Base-by-base conservation (phyloP, 1,140 invertebrate genomes). In the Drosophila biarmipes region DNA sequence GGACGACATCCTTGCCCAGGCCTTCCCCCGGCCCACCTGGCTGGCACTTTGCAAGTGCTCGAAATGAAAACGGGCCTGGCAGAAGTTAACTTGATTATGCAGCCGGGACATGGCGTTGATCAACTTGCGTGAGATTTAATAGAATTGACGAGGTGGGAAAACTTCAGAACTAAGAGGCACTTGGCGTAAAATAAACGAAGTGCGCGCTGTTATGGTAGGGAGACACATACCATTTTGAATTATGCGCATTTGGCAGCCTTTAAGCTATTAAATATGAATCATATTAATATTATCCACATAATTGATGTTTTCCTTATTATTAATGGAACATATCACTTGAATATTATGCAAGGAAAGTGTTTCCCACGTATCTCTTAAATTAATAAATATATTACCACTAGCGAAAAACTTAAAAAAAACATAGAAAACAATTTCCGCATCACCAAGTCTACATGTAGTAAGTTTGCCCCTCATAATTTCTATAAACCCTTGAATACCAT, bases 61-160 rank as follows among this genome's bases (percentile, higher is more conserved):
- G 31, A 49, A 67, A 42, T 67, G 66, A 67, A 54, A 54, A 21
- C 46, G 17, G 17, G 38, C 29, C 51, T 11, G 63, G 49, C 51
- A 56, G 34, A 71, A 71, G 67, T 55, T 69, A 71, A 69, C 67
- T 71, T 46, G 67, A 69, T 56, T 71, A 71, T 69, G 67, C 67
- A 34, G 42, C 14, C 19, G 63, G 66, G 63, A 67, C 48, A 29
- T 54, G 49, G 15, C 27, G 64, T 55, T 69, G 63, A 69, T 69
- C 51, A 69, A 71, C 34, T 69, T 71, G 67, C 63, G 51, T 55
- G 63, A 15, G 49, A 56, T 71, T 71, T 56, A 71, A 71, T 69
- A 69, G 35, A 71, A 56, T 34, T 48, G 67, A 38, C 64, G 34
- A 42, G 35, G 49, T 69, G 62, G 66, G 29, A 68, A 67, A 45